Base-by-base conservation (phyloP, 1,140 invertebrate species). In the Drosophila subpulchrella region DNA sequence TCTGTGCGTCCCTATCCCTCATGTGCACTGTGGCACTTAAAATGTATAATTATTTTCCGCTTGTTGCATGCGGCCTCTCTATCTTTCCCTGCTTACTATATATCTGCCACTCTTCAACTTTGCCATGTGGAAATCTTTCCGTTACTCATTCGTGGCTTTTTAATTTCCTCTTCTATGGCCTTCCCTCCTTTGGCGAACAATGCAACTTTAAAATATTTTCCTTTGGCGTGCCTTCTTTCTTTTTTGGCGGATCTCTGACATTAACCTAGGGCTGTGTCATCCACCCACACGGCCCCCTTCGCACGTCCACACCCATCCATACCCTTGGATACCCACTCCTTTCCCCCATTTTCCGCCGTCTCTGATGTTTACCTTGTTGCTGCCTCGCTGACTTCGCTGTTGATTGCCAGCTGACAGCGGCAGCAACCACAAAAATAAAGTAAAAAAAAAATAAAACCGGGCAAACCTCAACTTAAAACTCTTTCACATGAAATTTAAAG, bases 1-100 rank as follows among this genome's bases (percentile, higher is more conserved):
- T 24, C 44, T 56, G 12, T 34, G 30, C 32, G 3, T 55, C 54
- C 17, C 53, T 27, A 48, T 68, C 56, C 20, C 53, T 53, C 41
- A 60, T 46, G 27, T 55, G 32, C 63, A 59, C 41, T 53, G 72
- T 73, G 63, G 74, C 62, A 75, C 76, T 84, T 84, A 62, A 76
- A 76, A 84, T 81, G 73, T 84, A 84, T 85, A 84, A 84, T 84
- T 84, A 84, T 85, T 84, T 84, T 84, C 81, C 81, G 81, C 65
- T 83, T 83, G 81, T 84, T 84, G 81, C 81, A 75, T 75, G 58
- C 44, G 15, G 24, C 7, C 63, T 44, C 3, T 4, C 46, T 38
- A 7, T 20, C 36, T 34, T 27, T 34, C 34, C 27, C 10, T 13
- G 48, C 32, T 27, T 24, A 20, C 42, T 20, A 17, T n/a, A 20